A percentile compares a stretch with the other conserved stretches of the same genome.
Conservation (phyloP, 2,113 vertebrate genomes). For the Myanophis thanlyinensis region DNA sequence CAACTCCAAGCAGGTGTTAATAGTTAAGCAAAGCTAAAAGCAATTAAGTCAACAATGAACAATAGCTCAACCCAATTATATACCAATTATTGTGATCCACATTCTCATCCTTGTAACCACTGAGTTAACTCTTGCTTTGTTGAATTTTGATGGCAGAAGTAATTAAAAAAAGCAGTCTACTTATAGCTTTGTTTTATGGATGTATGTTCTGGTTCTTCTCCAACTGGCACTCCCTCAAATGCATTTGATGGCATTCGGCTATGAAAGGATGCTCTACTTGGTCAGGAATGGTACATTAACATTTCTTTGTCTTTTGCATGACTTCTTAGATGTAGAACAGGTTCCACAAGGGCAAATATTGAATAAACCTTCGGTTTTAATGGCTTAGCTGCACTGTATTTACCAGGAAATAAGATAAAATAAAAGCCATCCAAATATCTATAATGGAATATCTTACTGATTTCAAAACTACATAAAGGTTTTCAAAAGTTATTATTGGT, state of each 20-base stretch:
- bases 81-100: neutral
- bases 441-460: neutral
- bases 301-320: neutral
- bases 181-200: neutral
- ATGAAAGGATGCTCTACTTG: neutral
- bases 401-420: neutral
- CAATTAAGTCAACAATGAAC: neutral
- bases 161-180: neutral
- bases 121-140: neutral
- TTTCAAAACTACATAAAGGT: conserved; percentile 17
- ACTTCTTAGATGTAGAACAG: neutral
- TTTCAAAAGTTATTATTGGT: neutral
- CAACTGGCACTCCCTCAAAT: neutral
- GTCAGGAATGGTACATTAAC: neutral
- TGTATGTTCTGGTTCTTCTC: neutral
- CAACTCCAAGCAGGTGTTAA: neutral
- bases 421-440: neutral
- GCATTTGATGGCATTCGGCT: neutral
- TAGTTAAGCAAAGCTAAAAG: neutral
- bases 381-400: neutral
- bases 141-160: neutral
- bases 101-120: neutral
- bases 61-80: neutral
- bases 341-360: neutral
- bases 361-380: neutral